Evolutionary conservation across 2,797 vertebrate genomes (phyloP).

Genomic region (Spizella passerina): DNA sequence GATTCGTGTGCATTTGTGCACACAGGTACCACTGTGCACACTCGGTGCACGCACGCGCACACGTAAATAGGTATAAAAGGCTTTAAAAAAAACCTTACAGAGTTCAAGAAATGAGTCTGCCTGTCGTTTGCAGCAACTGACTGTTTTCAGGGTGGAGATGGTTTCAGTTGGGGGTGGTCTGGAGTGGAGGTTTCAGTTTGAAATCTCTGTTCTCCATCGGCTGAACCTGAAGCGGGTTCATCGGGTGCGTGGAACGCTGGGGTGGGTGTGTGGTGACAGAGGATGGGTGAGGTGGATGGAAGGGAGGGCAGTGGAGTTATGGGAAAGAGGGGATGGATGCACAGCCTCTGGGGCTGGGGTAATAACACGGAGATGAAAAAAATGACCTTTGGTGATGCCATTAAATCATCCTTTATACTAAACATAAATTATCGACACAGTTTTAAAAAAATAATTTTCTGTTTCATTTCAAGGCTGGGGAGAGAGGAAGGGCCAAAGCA

Average conservation of each 20-base stretch:
- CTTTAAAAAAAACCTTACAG: conserved; percentile 32
- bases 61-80: conserved; percentile 79
- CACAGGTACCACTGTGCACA: conserved; percentile 60
- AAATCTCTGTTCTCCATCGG: conserved; percentile 44
- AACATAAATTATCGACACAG: conserved; percentile 79
- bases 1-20: conserved; percentile 65
- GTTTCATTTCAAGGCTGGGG: conserved; percentile 72
- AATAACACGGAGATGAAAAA: conserved; percentile 51
- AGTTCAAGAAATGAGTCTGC: conserved; percentile 68
- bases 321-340: background rate
- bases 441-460: conserved; percentile 83
- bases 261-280: conserved; percentile 5
- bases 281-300: background rate
- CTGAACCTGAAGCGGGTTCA: conserved; percentile 4
- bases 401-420: conserved; percentile 79
- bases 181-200: background rate
- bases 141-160: conserved; percentile 60
- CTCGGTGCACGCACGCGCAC: conserved; percentile 68
- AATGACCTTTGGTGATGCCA: conserved; percentile 81
- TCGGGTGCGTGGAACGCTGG: background rate
- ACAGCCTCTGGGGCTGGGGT: conserved; percentile 7
- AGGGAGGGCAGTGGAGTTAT: background rate
- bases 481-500: background rate
- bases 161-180: conserved; percentile 28
- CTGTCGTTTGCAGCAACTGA: conserved; percentile 62